Percentiles rank a stretch among this genome's conserved stretches.
These are phyloP conservation scores for Drosophila prostipennis DNA, from an alignment of 2,888 invertebrate species.

Conservation along the genomic window DNA sequence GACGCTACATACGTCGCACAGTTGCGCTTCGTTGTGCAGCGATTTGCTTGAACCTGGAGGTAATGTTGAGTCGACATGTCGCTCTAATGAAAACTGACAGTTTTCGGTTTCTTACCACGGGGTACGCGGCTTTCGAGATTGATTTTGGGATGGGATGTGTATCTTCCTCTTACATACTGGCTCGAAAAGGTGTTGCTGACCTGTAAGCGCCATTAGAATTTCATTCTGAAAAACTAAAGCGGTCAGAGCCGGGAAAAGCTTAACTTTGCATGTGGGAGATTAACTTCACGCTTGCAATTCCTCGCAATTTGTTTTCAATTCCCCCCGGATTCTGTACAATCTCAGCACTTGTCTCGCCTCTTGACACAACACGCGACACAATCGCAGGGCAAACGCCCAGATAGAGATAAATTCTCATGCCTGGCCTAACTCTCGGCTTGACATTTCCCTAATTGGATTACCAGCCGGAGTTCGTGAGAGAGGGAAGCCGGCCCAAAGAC, in stretches of 20 bases:
- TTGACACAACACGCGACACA: constrained; percentile 60
- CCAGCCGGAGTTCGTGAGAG: not conserved
- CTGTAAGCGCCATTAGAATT: constrained; percentile 28
- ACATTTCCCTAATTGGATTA: constrained; percentile 78
- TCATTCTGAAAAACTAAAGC: not conserved
- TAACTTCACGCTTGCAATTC: constrained; percentile 7
- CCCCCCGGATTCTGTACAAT: constrained; percentile 23
- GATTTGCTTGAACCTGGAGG: constrained; percentile 31
- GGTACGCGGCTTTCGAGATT: constrained; percentile 24
- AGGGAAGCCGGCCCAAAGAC: constrained; percentile 10
- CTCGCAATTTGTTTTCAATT: constrained; percentile 17
- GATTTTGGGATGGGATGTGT: constrained; percentile 28
- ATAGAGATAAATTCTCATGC: constrained; percentile 45
- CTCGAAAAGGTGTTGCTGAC: not conserved
- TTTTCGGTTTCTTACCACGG: constrained; percentile 50
- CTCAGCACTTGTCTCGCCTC: constrained; percentile 51
- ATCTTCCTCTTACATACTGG: not conserved
- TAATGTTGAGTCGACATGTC: constrained; percentile 47
- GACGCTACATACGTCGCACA: constrained; percentile 35
- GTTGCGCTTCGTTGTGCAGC: constrained; percentile 43
- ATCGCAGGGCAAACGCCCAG: constrained; percentile 12
- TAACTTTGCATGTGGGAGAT: constrained; percentile 6
- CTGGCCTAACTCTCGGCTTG: constrained; percentile 48
- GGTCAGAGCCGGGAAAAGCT: constrained; percentile 1
- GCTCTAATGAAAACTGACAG: constrained; percentile 78